A percentile compares a stretch with the other conserved stretches of the same genome.
Evolutionary conservation across 1,140 invertebrate species (phyloP).

Genomic region (Drosophila pseudoananassae): DNA sequence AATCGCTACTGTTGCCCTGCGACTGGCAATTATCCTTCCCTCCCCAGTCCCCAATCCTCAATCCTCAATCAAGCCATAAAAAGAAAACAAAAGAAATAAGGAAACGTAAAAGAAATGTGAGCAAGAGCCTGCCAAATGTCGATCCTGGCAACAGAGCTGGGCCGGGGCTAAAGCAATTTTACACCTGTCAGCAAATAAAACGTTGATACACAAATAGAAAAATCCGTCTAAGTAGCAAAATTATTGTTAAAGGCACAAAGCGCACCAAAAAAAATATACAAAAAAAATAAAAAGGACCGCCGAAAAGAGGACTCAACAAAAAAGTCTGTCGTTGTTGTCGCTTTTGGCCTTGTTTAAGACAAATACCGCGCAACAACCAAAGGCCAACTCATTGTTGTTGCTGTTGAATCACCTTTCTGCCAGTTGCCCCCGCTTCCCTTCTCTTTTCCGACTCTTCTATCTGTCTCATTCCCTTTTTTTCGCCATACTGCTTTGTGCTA

Average conservation of each 20-base stretch:
- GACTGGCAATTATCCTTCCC: conserved; percentile 59
- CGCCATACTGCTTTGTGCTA: conserved; percentile 50
- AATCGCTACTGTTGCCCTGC: conserved; percentile 62
- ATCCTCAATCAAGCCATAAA: conserved; percentile 43
- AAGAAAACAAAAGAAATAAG: conserved; percentile 31
- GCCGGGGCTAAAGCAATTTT: conserved; percentile 59
- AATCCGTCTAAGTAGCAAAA: conserved; percentile 78
- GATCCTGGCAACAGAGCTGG: conserved; percentile 13
- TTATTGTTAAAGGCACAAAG: conserved; percentile 68
- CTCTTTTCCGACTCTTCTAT: not conserved
- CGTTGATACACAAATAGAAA: conserved; percentile 78
- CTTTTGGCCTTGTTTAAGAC: conserved; percentile 68
- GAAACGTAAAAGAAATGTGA: not conserved
- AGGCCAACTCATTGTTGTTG: conserved; percentile 51
- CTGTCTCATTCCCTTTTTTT: conserved; percentile 21
- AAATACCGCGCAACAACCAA: conserved; percentile 63
- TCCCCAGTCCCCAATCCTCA: not conserved
- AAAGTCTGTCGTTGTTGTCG: conserved; percentile 27
- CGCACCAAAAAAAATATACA: conserved; percentile 7
- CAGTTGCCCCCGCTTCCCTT: conserved; percentile 18
- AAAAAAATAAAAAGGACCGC: conserved; percentile 38
- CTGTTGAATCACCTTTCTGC: conserved; percentile 65
- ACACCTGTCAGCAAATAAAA: conserved; percentile 82
- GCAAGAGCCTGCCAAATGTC: conserved; percentile 35
- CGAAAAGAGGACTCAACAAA: conserved; percentile 36